phyloP scores from a whole-genome alignment of 2,797 vertebrate genomes.

The Fundulus diaphanus region DNA sequence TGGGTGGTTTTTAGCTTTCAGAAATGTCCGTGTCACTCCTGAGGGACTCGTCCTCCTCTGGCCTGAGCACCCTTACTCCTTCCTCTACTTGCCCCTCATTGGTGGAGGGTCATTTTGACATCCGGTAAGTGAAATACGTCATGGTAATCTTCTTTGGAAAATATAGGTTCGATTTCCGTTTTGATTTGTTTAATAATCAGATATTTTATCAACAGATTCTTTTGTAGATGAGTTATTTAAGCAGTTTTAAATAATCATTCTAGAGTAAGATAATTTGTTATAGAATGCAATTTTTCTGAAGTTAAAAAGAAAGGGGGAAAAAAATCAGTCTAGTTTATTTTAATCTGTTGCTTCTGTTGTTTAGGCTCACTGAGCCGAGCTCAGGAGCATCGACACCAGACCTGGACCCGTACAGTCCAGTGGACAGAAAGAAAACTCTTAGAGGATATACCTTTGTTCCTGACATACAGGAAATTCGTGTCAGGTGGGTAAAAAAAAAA shows the following conservation, averaged over 20 bases:
- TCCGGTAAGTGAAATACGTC: slow-evolving; percentile 56
- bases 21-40: slow-evolving; percentile 95
- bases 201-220: not conserved
- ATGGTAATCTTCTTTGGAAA: not conserved
- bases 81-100: slow-evolving; percentile 97
- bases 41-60: slow-evolving; percentile 88
- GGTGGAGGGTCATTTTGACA: slow-evolving; percentile 90
- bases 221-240: not conserved
- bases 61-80: slow-evolving; percentile 91
- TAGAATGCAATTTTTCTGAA: not conserved
- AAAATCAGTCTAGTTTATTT: not conserved
- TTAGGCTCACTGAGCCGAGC: slow-evolving; percentile 86
- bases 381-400: slow-evolving; percentile 91
- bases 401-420: slow-evolving; percentile 85
- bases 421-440: slow-evolving; percentile 87
- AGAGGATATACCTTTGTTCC: slow-evolving; percentile 89
- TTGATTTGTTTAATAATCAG: not conserved
- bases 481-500: slow-evolving; percentile 84
- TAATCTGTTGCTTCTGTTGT: slow-evolving; percentile 23
- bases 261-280: not conserved
- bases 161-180: not conserved
- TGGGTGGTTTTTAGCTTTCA: slow-evolving; percentile 85
- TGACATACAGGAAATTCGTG: slow-evolving; percentile 96
- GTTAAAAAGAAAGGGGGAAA: not conserved
- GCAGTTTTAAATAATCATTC: no score